Base-by-base conservation (phyloP, 2,113 vertebrate species). In the Physeter macrocephalus region DNA sequence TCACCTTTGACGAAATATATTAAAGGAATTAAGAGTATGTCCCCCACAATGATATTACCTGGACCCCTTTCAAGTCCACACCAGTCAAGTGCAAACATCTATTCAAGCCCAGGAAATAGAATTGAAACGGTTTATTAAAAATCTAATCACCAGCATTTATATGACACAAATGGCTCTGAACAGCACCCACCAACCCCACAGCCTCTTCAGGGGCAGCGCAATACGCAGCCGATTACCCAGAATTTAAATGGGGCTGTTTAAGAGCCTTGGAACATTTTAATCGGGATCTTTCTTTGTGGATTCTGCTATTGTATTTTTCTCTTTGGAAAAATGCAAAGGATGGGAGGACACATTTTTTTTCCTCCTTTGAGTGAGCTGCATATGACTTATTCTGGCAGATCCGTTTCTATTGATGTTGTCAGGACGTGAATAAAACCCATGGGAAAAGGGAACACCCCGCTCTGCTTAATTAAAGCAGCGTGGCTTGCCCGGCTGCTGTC, bases 351-450 rank as follows among this genome's bases (percentile, higher is more conserved):
- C 43, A 27, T 25, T 59, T 80, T 59, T 74, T 86, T 41, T 84
- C 75, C 72, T 23, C 64, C 75, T 93, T 62, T 13, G 5, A 36
- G 94, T 81, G 93, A 82, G 91, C 88, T 27, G 74, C 49, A 13
- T 78, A 75, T n/a, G 92, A 87, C 95, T 90, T 85, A 64, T 52
- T 62, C 83, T 23, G 69, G 69, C 61, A 75, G 92, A 72, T 88
- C 62, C 64, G 89, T 92, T 94, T 90, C 89, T 91, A 78, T 27
- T 36, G 97, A 94, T 77, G 71, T 5, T 90, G 96, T 97, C 89
- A 88, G 95, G 46, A 87, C 92, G 86, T 61, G 97, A 97, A 97
- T 54, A 72, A 97, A 93, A 88, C 97, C 97, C 89, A 52, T 0
- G 80, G 91, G 96, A 27, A 92, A 88, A 95, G 94, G 81, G 1